Evolutionary conservation across 1,140 invertebrate genomes (phyloP).

Genomic region (Lordiphosa mommai): DNA sequence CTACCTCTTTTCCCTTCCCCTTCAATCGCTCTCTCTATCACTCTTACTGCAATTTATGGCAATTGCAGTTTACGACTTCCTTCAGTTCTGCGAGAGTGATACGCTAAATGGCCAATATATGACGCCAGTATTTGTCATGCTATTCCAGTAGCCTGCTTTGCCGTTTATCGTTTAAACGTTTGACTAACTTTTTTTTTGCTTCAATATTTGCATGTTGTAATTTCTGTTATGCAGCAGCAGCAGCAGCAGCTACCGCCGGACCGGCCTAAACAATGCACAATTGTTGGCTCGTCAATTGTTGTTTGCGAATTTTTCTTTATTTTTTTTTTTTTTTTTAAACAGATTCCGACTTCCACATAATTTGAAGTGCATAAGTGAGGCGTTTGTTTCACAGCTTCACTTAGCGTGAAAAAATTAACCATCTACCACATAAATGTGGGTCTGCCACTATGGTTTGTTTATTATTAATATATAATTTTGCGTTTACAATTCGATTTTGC

Average conservation of each 20-base stretch:
- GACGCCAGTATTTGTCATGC: conserved; percentile 42
- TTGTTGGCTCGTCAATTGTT: conserved; percentile 36
- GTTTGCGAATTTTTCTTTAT: conserved; percentile 37
- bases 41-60: neutral
- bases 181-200: conserved; percentile 1
- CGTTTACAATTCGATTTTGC: conserved; percentile 29
- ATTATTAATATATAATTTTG: conserved; percentile 28
- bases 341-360: conserved; percentile 22
- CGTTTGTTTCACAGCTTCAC: conserved; percentile 9
- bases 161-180: conserved; percentile 35
- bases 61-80: conserved; percentile 42
- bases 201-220: conserved; percentile 38
- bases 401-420: too few relatives aligned
- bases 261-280: conserved; percentile 41
- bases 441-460: conserved; percentile 4
- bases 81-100: conserved; percentile 29
- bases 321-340: conserved; percentile 16
- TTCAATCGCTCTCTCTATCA: neutral
- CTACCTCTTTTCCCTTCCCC: neutral
- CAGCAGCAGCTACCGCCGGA: too few relatives aligned
- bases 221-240: conserved; percentile 36
- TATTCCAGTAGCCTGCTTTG: conserved; percentile 17
- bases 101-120: conserved; percentile 42
- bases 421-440: neutral
- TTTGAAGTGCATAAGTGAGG: neutral